Evolutionary conservation across 2,797 vertebrate genomes (phyloP).

Genomic region (Myotis planiceps): DNA sequence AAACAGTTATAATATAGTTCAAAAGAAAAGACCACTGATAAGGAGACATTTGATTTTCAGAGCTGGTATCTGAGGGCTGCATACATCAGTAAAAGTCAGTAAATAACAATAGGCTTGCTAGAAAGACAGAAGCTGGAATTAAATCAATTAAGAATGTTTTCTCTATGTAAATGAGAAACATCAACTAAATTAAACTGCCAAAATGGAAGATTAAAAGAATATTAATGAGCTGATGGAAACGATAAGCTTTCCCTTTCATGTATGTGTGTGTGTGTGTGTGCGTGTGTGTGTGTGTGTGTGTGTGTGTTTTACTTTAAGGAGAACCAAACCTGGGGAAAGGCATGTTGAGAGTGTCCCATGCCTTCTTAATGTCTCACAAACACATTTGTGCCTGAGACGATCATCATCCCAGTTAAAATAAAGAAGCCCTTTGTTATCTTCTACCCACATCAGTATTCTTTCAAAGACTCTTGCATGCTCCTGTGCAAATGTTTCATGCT

Average conservation of each 20-base stretch:
- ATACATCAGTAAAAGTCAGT: conserved; percentile 77
- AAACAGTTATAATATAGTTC: neutral
- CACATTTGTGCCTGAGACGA: neutral
- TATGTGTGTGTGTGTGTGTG: too few relatives aligned
- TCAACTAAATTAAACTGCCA: conserved; percentile 74
- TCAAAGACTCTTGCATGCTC: neutral
- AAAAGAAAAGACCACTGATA: conserved; percentile 19
- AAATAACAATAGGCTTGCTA: conserved; percentile 47
- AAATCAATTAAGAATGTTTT: conserved; percentile 78
- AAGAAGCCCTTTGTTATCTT: neutral
- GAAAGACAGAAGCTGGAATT: conserved; percentile 63
- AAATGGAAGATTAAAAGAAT: conserved; percentile 75
- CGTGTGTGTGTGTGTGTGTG: too few relatives aligned
- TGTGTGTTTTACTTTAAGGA: neutral
- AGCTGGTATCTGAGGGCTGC: conserved; percentile 34
- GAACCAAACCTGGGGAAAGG: neutral
- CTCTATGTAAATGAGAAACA: conserved; percentile 79
- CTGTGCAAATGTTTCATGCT: neutral
- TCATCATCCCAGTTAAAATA: neutral
- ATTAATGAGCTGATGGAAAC: conserved; percentile 69
- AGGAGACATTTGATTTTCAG: neutral
- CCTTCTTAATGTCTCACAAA: neutral
- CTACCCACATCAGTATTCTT: neutral
- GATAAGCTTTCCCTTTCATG: conserved; percentile 34
- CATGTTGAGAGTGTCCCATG: neutral